Base-by-base conservation (phyloP, 23 tunicate genomes). In the Botrylloides violaceus region DNA sequence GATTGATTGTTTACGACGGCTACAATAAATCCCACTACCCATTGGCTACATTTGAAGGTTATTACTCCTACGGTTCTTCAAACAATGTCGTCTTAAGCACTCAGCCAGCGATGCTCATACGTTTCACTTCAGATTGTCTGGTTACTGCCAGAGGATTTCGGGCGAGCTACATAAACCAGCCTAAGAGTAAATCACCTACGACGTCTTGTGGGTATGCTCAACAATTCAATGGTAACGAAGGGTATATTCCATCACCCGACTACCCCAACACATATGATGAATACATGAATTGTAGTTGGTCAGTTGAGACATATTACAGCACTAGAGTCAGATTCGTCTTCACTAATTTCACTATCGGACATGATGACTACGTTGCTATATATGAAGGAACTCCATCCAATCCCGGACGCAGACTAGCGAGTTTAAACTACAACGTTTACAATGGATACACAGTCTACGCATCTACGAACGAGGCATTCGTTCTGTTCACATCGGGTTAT, bases 111-210 rank as follows among this genome's bases (percentile, higher is more conserved):
- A 47, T 70, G 66, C 38, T 70, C 23, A 18, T 70, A 4, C 65
- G 75, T 9, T 33, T 70, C 15, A 33, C 65, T 5, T 70, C 75
- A 20, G 75, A 70, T 43, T 70, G 75, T 26, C n/a, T 33, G 7
- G 18, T 4, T 7, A 47, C 75, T 12, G 65, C 23, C 65, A 24
- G 75, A 27, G 75, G 75, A 70, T 70, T 70, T 47, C 35, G 29
- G 22, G 65, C 65, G 23, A 21, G 18, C 19, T 59, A 59, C 30
- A 59, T 59, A 6, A 59, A 59, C 30, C 29, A 59, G 19, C 26
- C 28, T 9, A 23, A 26, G 19, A 21, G 9, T n/a, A 59, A 59
- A 59, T 7, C 64, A 22, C 30, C 64, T 12, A 7, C 27, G 7
- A 59, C 19, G 64, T 23, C 64, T 7, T 59, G 64, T 22, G 64